Percentiles rank a stretch among this genome's conserved stretches.
phyloP scores from a whole-genome alignment of 1,140 invertebrate species.

The Alviniconcha marisindica region DNA sequence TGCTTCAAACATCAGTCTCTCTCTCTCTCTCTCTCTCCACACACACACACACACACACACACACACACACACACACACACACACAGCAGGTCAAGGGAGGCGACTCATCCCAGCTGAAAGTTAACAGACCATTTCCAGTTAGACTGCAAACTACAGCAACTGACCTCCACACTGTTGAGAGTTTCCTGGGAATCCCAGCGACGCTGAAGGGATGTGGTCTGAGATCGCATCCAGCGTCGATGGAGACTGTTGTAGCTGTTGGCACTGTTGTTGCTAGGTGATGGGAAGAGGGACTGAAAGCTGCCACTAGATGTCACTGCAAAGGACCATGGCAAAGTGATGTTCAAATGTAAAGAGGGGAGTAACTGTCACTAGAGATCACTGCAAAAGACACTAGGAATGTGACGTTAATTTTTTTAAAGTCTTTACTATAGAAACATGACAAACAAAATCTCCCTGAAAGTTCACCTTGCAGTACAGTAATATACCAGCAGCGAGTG shows the following conservation, averaged over 20 bases:
- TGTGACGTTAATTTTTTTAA: neutral
- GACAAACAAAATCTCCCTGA: too few relatives aligned
- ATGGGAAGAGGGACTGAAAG: slow-evolving; percentile 64
- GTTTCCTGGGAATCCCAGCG: slow-evolving; percentile 59
- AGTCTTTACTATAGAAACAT: neutral
- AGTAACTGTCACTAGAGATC: slow-evolving; percentile 71
- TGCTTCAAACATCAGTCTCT: too few relatives aligned
- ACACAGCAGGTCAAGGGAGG: too few relatives aligned
- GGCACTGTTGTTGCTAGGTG: slow-evolving; percentile 63
- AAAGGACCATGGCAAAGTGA: slow-evolving; percentile 38
- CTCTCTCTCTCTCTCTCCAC: too few relatives aligned
- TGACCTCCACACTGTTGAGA: slow-evolving; percentile 48
- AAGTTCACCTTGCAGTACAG: too few relatives aligned
- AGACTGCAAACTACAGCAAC: too few relatives aligned
- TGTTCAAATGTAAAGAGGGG: slow-evolving; percentile 60
- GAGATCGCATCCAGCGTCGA: slow-evolving; percentile 78
- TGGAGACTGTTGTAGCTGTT: slow-evolving; percentile 78
- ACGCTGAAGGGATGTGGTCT: slow-evolving; percentile 78
- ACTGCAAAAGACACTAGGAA: slow-evolving; percentile 59
- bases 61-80: too few relatives aligned
- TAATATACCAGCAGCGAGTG: too few relatives aligned
- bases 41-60: too few relatives aligned
- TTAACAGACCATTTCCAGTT: too few relatives aligned
- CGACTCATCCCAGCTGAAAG: too few relatives aligned
- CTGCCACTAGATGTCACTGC: slow-evolving; percentile 72